Evolutionary conservation across 1,140 invertebrate species (phyloP).

Genomic region (Drosophila kanapiae): DNA sequence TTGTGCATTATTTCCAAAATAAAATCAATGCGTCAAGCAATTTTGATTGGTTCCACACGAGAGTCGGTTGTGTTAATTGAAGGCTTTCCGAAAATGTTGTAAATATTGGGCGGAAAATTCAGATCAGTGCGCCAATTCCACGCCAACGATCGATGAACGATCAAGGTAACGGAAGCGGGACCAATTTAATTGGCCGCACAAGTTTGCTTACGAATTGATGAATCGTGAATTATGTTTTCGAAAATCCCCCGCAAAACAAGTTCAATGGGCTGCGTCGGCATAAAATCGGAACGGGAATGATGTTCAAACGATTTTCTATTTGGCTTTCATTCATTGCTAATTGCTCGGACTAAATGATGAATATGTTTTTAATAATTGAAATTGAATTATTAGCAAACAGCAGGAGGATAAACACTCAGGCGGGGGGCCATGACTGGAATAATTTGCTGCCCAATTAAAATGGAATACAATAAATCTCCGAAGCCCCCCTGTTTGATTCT

Average conservation of each 20-base stretch:
- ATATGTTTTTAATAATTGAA: slow-evolving; percentile 66
- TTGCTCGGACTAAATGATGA: slow-evolving; percentile 57
- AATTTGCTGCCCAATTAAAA: slow-evolving; percentile 73
- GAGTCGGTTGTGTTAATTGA: slow-evolving; percentile 61
- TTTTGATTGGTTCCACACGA: slow-evolving; percentile 35
- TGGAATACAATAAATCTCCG: slow-evolving; percentile 52
- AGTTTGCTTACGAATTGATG: slow-evolving; percentile 57
- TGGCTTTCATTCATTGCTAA: slow-evolving; percentile 59
- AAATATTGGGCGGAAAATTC: slow-evolving; percentile 25
- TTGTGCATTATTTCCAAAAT: slow-evolving; percentile 70
- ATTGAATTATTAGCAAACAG: slow-evolving; percentile 37
- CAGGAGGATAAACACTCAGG: slow-evolving; percentile 8
- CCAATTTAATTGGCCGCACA: slow-evolving; percentile 65
- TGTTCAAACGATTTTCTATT: slow-evolving; percentile 57
- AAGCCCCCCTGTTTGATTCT: slow-evolving; percentile 1
- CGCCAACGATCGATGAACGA: slow-evolving; percentile 50
- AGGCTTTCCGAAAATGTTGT: slow-evolving; percentile 47
- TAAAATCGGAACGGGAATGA: slow-evolving; percentile 59
- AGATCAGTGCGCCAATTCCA: slow-evolving; percentile 43
- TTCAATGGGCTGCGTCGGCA: slow-evolving; percentile 56
- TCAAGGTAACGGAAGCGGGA: slow-evolving; percentile 79
- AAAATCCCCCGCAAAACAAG: slow-evolving; percentile 27
- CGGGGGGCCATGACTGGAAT: slow-evolving; percentile 37
- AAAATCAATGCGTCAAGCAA: slow-evolving; percentile 73
- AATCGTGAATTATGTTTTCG: slow-evolving; percentile 13